phyloP scores from a whole-genome alignment of 1,140 invertebrate genomes.

The Plectrocnemia conspersa region DNA sequence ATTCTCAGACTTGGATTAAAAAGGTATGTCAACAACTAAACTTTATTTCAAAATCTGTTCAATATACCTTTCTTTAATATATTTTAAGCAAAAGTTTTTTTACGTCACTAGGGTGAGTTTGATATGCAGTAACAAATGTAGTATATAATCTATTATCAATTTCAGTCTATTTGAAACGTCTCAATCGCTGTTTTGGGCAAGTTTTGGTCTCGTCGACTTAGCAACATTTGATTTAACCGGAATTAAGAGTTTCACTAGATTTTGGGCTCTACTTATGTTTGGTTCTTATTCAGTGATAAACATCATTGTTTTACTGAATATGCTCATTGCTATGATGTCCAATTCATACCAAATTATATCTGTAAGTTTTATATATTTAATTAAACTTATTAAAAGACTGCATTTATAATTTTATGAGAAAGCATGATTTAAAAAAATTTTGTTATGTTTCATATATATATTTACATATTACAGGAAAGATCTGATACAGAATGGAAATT shows the following conservation, averaged over 20 bases:
- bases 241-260: conserved; percentile 82
- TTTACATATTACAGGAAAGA: conserved; percentile 65
- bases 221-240: conserved; percentile 79
- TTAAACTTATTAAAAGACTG: not conserved
- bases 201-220: conserved; percentile 86
- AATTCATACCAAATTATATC: conserved; percentile 92
- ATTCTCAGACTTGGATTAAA: no score
- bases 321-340: conserved; percentile 96
- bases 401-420: not conserved
- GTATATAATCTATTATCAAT: conserved; percentile 32
- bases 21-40: no score
- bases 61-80: no score
- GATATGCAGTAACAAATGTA: no score
- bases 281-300: conserved; percentile 88
- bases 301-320: conserved; percentile 87
- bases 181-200: conserved; percentile 91
- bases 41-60: no score
- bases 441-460: conserved; percentile 24
- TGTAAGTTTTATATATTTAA: conserved; percentile 51
- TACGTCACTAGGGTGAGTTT: no score
- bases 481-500: conserved; percentile 92
- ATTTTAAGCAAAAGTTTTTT: no score
- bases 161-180: conserved; percentile 87
- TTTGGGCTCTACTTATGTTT: conserved; percentile 84
- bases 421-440: not conserved